Conservation (phyloP, 2,113 vertebrate genomes). For the Lepisosteus oculatus region DNA sequence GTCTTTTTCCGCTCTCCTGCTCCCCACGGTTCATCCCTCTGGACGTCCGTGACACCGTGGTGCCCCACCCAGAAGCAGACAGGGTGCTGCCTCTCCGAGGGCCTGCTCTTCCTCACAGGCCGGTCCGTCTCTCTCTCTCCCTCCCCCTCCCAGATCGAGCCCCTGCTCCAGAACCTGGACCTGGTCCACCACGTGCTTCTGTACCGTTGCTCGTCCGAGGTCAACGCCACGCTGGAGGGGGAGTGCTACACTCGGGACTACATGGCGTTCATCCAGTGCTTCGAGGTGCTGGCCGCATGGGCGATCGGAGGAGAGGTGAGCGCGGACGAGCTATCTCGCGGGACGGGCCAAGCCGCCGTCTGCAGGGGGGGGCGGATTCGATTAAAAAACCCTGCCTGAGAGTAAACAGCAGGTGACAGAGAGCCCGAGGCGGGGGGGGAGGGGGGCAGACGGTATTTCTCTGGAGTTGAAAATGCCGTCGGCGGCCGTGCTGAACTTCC, state of each 20-base stretch:
- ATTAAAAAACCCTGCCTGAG: no score
- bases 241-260: slow-evolving; percentile 53
- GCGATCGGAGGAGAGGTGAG: slow-evolving; percentile 74
- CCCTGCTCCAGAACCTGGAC: slow-evolving; percentile 51
- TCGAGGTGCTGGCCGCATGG: slow-evolving; percentile 66
- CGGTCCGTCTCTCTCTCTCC: neutral
- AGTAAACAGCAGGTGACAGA: no score
- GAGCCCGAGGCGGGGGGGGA: no score
- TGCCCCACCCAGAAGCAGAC: no score
- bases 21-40: no score
- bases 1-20: no score
- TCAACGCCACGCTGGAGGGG: slow-evolving; percentile 35
- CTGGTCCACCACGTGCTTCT: slow-evolving; percentile 73
- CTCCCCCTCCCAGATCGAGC: slow-evolving; percentile 57
- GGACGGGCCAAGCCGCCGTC: no score
- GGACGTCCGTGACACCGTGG: no score
- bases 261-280: slow-evolving; percentile 48
- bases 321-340: neutral
- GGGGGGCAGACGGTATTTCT: neutral
- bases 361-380: no score
- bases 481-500: neutral
- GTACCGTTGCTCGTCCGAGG: slow-evolving; percentile 62
- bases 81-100: neutral
- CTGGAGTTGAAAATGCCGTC: neutral
- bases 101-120: neutral